phyloP scores from a whole-genome alignment of 1,140 invertebrate genomes.

The Orius insidiosus region DNA sequence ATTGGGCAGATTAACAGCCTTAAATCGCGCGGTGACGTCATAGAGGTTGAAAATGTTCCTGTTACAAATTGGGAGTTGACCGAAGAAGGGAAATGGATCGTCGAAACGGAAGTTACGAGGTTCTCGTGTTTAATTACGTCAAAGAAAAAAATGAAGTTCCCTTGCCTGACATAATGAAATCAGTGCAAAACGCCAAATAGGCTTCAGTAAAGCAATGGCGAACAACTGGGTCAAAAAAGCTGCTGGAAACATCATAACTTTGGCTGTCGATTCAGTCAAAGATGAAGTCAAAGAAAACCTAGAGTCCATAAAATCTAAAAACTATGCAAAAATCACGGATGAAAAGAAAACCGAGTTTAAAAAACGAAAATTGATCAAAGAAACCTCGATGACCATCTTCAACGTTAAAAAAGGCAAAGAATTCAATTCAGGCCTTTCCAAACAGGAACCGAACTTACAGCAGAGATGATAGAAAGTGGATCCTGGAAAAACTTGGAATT shows the following conservation, averaged over 20 bases:
- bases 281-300: constrained; percentile 62
- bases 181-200: constrained; percentile 76
- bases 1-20: constrained; percentile 90
- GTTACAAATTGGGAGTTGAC: constrained; percentile 60
- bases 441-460: constrained; percentile 84
- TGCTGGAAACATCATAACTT: constrained; percentile 45
- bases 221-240: constrained; percentile 83
- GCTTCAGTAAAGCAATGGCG: constrained; percentile 91
- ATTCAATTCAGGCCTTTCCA: constrained; percentile 66
- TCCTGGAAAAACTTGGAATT: constrained; percentile 87
- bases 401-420: constrained; percentile 60
- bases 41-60: constrained; percentile 37
- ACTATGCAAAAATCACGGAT: constrained; percentile 37
- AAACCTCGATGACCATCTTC: constrained; percentile 66
- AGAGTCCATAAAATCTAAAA: constrained; percentile 33
- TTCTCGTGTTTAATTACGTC: constrained; percentile 59
- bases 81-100: constrained; percentile 74
- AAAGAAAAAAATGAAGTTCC: constrained; percentile 49
- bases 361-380: constrained; percentile 85
- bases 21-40: constrained; percentile 62
- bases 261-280: constrained; percentile 42
- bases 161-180: constrained; percentile 65
- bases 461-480: constrained; percentile 76
- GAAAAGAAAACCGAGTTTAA: constrained; percentile 73
- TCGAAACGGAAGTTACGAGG: constrained; percentile 85